A percentile compares a stretch with the other conserved stretches of the same genome.
These are phyloP conservation scores for Agelas oroides DNA, from an alignment of 37 sponge, comb jelly and placozoan species.

Conservation along the genomic window DNA sequence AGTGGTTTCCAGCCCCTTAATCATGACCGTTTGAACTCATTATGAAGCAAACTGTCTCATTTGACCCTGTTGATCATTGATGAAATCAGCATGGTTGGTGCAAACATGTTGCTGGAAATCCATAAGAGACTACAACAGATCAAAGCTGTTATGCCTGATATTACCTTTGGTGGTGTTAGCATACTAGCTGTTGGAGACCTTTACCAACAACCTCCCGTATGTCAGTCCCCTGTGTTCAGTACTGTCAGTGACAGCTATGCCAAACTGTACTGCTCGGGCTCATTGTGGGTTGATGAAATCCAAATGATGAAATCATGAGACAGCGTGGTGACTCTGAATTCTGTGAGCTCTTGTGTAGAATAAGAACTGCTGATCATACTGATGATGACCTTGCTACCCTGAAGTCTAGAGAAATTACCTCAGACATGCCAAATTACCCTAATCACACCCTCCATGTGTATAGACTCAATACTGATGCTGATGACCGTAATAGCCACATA, in stretches of 20 bases:
- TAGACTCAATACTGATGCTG: no score
- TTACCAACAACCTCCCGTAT: conserved; percentile 20
- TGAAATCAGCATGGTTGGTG: conserved; percentile 65
- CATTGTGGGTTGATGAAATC: no score
- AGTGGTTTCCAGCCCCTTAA: conserved; percentile 1
- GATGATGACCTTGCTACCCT: no score
- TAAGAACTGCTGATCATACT: no score
- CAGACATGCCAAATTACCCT: no score
- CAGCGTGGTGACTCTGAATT: no score
- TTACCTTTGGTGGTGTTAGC: conserved; percentile 32
- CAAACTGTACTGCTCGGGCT: conserved; percentile 47
- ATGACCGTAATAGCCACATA: no score
- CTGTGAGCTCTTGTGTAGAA: no score
- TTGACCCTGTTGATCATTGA: conserved; percentile 51
- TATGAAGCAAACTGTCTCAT: conserved; percentile 34
- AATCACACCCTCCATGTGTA: no score
- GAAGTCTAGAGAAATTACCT: no score
- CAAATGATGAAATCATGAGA: no score
- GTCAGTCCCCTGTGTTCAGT: conserved; percentile 19
- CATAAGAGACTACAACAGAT: conserved; percentile 48
- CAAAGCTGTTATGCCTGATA: conserved; percentile 23
- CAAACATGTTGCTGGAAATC: conserved; percentile 46
- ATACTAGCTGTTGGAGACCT: no score
- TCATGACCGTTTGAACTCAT: not conserved
- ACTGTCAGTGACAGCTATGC: conserved; percentile 39